These are phyloP conservation scores for Dromas ardeola DNA, from an alignment of 2,113 vertebrate species.

Conservation along the genomic window DNA sequence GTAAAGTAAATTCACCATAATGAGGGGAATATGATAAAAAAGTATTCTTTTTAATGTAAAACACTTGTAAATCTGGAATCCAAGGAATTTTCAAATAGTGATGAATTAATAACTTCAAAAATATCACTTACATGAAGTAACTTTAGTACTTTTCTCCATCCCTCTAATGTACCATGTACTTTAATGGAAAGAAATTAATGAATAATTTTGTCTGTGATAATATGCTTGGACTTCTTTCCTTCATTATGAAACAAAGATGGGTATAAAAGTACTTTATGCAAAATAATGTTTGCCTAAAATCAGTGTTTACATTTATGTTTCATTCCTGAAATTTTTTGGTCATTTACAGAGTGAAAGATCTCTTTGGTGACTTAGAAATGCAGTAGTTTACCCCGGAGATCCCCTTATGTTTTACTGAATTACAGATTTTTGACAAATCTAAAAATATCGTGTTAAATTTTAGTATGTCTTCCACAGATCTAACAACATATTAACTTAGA, in stretches of 20 bases:
- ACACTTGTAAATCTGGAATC: not conserved
- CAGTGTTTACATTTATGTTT: not conserved
- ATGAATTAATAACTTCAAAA: not conserved
- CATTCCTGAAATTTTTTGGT: not conserved
- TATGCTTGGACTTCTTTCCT: not conserved
- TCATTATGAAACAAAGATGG: not conserved
- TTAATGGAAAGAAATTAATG: not conserved
- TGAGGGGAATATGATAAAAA: not conserved
- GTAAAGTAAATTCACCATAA: not conserved
- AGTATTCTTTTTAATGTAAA: not conserved
- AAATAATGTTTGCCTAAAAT: not conserved
- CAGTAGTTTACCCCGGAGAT: accelerated
- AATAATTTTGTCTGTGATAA: not conserved
- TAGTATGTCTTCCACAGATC: not conserved
- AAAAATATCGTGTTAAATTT: not conserved
- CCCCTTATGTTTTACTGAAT: not conserved
- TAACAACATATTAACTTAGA: not conserved
- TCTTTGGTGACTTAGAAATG: not conserved
- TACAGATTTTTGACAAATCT: not conserved
- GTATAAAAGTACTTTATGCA: not conserved
- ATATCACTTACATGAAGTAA: not conserved
- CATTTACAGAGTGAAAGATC: not conserved
- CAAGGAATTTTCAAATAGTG: not conserved
- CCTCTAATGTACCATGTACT: not conserved
- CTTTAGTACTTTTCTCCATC: not conserved